Conservation (phyloP, 2,888 invertebrate genomes). For the Taenaris catops region DNA sequence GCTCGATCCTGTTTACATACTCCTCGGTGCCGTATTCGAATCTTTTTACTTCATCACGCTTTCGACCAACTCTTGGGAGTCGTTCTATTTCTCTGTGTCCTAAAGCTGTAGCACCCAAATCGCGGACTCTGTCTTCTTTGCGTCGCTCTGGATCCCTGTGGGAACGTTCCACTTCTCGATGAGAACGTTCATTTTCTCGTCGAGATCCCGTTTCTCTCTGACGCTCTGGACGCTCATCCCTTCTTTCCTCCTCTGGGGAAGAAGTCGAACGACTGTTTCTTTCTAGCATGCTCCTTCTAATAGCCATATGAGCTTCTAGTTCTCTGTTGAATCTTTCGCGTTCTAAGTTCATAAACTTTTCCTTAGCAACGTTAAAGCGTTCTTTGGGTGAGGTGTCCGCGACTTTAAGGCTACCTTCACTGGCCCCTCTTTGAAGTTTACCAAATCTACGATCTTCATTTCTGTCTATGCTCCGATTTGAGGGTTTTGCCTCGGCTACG, state of each 20-base stretch:
- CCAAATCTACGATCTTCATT: constrained; percentile 69
- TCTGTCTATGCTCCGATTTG: constrained; percentile 63
- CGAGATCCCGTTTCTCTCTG: constrained; percentile 63
- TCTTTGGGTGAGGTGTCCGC: constrained; percentile 83
- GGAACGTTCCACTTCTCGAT: constrained; percentile 44
- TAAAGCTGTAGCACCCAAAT: constrained; percentile 41
- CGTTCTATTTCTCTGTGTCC: constrained; percentile 62
- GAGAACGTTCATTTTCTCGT: constrained; percentile 67
- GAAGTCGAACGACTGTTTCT: constrained; percentile 76
- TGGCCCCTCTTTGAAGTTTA: constrained; percentile 59
- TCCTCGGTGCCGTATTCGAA: constrained; percentile 69
- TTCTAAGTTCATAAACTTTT: constrained; percentile 90
- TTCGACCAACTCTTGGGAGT: constrained; percentile 64
- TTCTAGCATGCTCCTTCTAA: constrained; percentile 71
- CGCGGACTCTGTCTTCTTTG: constrained; percentile 59
- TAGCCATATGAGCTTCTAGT: constrained; percentile 72
- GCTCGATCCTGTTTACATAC: constrained; percentile 60
- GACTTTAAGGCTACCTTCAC: constrained; percentile 68
- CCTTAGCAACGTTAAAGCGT: constrained; percentile 91
- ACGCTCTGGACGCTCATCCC: constrained; percentile 70
- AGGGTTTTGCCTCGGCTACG: constrained; percentile 68
- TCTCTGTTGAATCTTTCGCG: constrained; percentile 82
- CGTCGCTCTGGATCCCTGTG: constrained; percentile 40
- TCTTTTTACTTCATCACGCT: constrained; percentile 62
- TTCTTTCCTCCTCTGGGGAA: constrained; percentile 74